Base-by-base conservation (phyloP, 2,797 vertebrate genomes). In the Crenichthys baileyi region DNA sequence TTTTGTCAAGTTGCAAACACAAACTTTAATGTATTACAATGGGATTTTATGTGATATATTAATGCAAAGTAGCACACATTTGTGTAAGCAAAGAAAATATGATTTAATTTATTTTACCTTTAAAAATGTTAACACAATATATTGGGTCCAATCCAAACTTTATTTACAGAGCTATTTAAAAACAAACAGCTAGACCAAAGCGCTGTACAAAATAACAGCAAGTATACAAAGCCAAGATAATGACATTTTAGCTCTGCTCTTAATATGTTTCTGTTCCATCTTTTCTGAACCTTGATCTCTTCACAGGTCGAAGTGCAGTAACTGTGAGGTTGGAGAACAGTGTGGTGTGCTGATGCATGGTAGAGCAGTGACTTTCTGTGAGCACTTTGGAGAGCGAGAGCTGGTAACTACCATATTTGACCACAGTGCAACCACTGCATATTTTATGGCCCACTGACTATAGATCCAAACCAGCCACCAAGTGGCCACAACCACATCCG, bases 291-390 rank as follows among this genome's bases (percentile, higher is more conserved):
- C 16, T 41, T 72, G 31, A 58, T 72, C 70, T 79, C 44, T 55
- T 56, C 26, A 29, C 91, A 99, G 98, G 98, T 95, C 94, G 36
- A 96, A 96, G 82, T 99, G 98, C 89, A 97, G 95, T 76, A 97
- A 95, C 95, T 99, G 98, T 58, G 96, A 96, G 87, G 95, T 96
- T 73, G 98, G 97, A 70, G 96, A 97, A 77, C 97, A 97, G 87
- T 99, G 98, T 1, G 97, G 98, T 3, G 94, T 95, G 31, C 96
- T 99, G 80, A 97, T 99, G 97, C 97, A 99, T 0, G 96, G 98
- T 85, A 96, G 93, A 1, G 97, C 97, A 0, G 94, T 97, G 87
- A 97, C 96, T 63, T 99, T 99, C 95, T 99, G 98, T 44, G 96
- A 99, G 87, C 97, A 97, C 4, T 96, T 98, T 53, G 97, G 98